Percentiles rank a stretch among this genome's conserved stretches.
Evolutionary conservation across 2,113 vertebrate genomes (phyloP).

Genomic region (Coreoperca whiteheadi): DNA sequence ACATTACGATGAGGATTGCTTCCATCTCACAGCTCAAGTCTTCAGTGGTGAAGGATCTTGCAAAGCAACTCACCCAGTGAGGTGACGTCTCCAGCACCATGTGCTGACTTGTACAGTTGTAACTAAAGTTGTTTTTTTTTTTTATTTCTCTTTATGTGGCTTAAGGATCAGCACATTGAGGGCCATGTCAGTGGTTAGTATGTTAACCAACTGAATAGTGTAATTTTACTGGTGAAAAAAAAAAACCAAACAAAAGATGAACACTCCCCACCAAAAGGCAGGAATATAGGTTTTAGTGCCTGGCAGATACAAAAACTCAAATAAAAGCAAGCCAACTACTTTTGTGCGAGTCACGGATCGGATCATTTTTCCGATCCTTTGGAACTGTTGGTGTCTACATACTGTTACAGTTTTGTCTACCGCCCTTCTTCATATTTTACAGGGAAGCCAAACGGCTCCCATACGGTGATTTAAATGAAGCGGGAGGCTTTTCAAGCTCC

Average conservation of each 20-base stretch:
- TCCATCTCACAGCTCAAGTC: slow-evolving; percentile 83
- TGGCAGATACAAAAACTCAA: background rate
- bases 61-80: slow-evolving; percentile 72
- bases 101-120: slow-evolving; percentile 78
- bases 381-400: too few relatives aligned
- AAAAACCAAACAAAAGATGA: too few relatives aligned
- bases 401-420: too few relatives aligned
- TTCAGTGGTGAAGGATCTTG: slow-evolving; percentile 80
- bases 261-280: slow-evolving; percentile 17
- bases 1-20: slow-evolving; percentile 86
- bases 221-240: background rate
- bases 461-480: too few relatives aligned
- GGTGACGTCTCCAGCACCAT: slow-evolving; percentile 51
- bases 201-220: background rate
- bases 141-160: slow-evolving; percentile 40
- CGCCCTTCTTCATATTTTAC: too few relatives aligned
- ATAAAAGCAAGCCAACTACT: background rate
- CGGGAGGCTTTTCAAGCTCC: too few relatives aligned
- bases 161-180: background rate
- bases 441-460: too few relatives aligned
- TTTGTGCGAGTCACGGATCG: too few relatives aligned
- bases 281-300: slow-evolving; percentile 4
- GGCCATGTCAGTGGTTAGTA: slow-evolving; percentile 5
- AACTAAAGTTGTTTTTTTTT: slow-evolving; percentile 24
- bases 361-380: too few relatives aligned